Evolutionary conservation across 2,888 invertebrate species (phyloP), one percentile per base, ranked within the genome.

Genomic region (Lamellibrachia columna): DNA sequence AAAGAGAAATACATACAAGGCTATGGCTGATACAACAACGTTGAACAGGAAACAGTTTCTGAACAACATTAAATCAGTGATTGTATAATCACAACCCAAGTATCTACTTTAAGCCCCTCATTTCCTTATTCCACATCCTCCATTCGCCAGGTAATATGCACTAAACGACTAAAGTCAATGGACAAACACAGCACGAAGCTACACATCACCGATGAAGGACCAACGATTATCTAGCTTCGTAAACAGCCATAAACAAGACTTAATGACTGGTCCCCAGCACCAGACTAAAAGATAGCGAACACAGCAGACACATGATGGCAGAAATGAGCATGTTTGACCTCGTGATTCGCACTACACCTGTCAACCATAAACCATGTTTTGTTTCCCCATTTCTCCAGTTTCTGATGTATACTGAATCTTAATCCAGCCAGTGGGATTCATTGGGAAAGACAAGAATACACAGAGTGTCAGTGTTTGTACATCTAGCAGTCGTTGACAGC

Each of bases 151-250:
- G 58, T 11, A 75, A 22, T 75, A 3, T 75, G 75, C n/a, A 75
- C 75, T 75, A 15, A 15, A 22, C 75, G 75, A 75, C 75, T n/a
- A 15, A 40, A 11, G 75, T 75, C 75, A 15, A 22, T n/a, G n/a
- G 75, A 75, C 75, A 22, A 7, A 55, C 55, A 55, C 75, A 75
- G 11, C 75, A 75, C 22, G 22, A 75, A 40, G 40, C 40, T 40
- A 22, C 75, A 75, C 22, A 75, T 75, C 22, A 75, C 75, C 75
- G 15, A 75, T 15, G 22, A 75, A n/a, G 75, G 75, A 75, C 75
- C 75, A 75, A n/a, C 75, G 75, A 75, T 75, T 75, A 75, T 75
- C 75, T 75, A 75, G 75, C 75, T 75, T 75, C 75, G 75, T 75
- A 75, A 75, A 75, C 75, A 75, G 75, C 75, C 75, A 75, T 75